phyloP scores from a whole-genome alignment of 2,797 vertebrate genomes.

The Rallus crepitans region DNA sequence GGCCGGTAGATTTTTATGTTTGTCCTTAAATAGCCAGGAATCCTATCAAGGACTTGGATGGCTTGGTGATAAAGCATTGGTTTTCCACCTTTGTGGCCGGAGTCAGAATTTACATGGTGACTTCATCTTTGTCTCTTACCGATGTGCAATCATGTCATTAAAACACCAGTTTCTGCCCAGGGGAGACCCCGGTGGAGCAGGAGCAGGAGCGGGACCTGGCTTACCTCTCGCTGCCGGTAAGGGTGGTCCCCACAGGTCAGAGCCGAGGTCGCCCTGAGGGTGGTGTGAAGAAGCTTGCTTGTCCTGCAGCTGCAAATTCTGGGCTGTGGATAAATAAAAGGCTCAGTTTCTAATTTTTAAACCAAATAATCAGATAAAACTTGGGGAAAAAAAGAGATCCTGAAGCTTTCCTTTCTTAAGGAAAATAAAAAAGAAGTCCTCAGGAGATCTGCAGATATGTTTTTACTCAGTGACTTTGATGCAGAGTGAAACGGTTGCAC shows the following conservation, averaged over 20 bases:
- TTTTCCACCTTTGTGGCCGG: not conserved
- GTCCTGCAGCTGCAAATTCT: conserved; percentile 38
- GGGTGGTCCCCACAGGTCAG: conserved; percentile 61
- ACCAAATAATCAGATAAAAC: conserved; percentile 56
- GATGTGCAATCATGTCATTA: not conserved
- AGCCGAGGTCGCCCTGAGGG: conserved; percentile 37
- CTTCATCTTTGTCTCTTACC: not conserved
- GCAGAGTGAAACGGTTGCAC: not conserved
- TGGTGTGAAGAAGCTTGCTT: not conserved
- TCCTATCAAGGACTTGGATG: not conserved
- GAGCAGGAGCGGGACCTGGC: not conserved
- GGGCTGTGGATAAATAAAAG: conserved; percentile 27
- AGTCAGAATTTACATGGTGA: not conserved
- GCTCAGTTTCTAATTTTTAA: conserved; percentile 58
- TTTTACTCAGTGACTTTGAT: conserved; percentile 2
- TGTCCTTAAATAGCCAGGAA: not conserved
- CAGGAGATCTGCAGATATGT: not conserved
- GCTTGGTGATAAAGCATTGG: conserved; percentile 9
- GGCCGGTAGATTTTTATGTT: not conserved
- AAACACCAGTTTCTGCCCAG: conserved; percentile 21
- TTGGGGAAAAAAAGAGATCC: not conserved
- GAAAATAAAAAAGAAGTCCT: not conserved
- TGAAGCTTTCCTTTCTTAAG: conserved; percentile 3
- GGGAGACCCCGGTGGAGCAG: not conserved
- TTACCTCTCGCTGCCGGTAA: conserved; percentile 14